Percentiles rank a stretch among this genome's conserved stretches.
Evolutionary conservation across 2,113 vertebrate genomes (phyloP).

Genomic region (Nematolebias whitei): DNA sequence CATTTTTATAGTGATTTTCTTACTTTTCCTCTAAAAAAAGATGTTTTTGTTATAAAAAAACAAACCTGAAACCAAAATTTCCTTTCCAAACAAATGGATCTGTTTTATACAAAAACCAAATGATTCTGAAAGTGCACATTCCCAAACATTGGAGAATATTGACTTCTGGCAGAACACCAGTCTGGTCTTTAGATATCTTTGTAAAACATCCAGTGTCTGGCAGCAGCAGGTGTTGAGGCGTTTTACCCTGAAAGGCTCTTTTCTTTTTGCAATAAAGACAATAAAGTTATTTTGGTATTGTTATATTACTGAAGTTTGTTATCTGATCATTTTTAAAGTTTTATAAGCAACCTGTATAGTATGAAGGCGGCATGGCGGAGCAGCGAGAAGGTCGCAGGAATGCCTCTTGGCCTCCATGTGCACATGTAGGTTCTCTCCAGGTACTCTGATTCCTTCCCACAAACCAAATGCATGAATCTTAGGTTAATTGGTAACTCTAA

Average conservation of each 20-base stretch:
- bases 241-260: background rate
- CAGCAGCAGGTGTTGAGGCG: constrained; percentile 34
- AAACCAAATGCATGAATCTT: too few species aligned
- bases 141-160: constrained; percentile 10
- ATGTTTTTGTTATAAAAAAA: constrained; percentile 21
- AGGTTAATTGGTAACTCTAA: too few species aligned
- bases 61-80: constrained; percentile 15
- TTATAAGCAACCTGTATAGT: too few species aligned
- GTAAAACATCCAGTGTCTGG: constrained; percentile 32
- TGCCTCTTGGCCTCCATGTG: too few species aligned
- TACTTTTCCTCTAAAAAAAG: constrained; percentile 53
- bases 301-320: background rate
- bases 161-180: constrained; percentile 6
- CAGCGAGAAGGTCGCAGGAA: too few species aligned
- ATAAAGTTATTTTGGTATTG: constrained; percentile 4
- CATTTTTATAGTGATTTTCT: constrained; percentile 7
- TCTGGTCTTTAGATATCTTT: constrained; percentile 28
- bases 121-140: constrained; percentile 28
- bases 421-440: too few species aligned
- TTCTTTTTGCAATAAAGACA: constrained; percentile 3
- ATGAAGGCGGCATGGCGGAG: too few species aligned
- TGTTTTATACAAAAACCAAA: constrained; percentile 30
- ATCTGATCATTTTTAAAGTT: background rate
- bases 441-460: too few species aligned
- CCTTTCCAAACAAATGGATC: constrained; percentile 39